phyloP scores from a whole-genome alignment of 2,797 vertebrate species.

The Lutjanus argentimaculatus region DNA sequence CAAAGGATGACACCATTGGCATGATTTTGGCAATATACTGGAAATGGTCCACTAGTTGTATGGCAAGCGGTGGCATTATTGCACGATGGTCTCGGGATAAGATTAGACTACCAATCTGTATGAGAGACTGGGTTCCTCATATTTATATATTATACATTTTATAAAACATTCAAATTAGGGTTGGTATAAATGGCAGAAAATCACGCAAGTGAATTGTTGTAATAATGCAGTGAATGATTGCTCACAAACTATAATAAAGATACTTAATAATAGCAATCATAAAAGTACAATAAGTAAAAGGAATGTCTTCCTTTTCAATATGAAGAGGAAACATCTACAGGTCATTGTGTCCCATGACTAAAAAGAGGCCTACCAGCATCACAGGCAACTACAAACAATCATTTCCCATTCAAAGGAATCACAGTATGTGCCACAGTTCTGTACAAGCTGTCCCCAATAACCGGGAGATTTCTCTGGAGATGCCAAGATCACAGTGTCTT shows the following conservation, averaged over 20 bases:
- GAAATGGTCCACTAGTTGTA: slow-evolving; percentile 55
- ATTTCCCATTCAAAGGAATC: slow-evolving; percentile 48
- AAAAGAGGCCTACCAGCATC: slow-evolving; percentile 22
- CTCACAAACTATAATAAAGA: neutral
- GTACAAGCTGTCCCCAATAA: slow-evolving; percentile 64
- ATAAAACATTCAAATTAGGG: neutral
- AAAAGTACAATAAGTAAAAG: neutral
- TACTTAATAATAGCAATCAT: neutral
- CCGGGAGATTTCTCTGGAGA: slow-evolving; percentile 47
- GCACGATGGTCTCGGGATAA: neutral
- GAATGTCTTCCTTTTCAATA: neutral
- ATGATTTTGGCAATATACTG: slow-evolving; percentile 70
- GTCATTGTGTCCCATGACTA: neutral
- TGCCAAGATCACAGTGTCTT: slow-evolving; percentile 52
- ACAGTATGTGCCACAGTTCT: slow-evolving; percentile 40
- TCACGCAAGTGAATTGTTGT: neutral
- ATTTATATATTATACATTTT: neutral
- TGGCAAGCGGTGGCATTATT: neutral
- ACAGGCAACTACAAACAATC: slow-evolving; percentile 35
- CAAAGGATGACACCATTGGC: slow-evolving; percentile 77
- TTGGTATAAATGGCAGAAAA: neutral
- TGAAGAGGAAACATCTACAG: neutral
- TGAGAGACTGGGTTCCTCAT: neutral
- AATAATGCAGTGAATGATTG: neutral
- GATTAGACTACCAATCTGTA: neutral